Evolutionary conservation across 2,797 vertebrate genomes (phyloP).

Genomic region (Acanthurus tractus): DNA sequence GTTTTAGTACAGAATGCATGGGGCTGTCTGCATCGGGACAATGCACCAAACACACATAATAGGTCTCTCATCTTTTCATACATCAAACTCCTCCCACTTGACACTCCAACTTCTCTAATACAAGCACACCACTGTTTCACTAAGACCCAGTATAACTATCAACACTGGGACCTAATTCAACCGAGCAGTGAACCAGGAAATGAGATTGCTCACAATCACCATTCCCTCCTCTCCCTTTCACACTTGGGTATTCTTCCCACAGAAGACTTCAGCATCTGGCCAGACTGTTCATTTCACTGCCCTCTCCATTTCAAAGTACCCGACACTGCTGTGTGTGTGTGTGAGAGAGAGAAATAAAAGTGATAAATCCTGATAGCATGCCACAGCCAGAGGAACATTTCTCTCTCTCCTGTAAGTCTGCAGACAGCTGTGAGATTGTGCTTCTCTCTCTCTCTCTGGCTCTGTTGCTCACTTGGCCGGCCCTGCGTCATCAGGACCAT

Average conservation of each 20-base stretch:
- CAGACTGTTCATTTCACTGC: conserved; percentile 53
- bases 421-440: conserved; percentile 73
- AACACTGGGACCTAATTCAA: conserved; percentile 34
- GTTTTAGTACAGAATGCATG: not conserved
- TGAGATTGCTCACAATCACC: conserved; percentile 33
- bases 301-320: conserved; percentile 33
- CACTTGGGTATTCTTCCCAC: conserved; percentile 40
- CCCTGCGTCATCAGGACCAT: conserved; percentile 49
- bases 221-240: conserved; percentile 30
- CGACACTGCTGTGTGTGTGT: conserved; percentile 17
- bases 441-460: conserved; percentile 38
- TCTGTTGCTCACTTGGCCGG: conserved; percentile 27
- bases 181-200: conserved; percentile 56
- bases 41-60: not conserved
- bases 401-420: conserved; percentile 55
- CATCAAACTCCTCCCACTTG: not conserved
- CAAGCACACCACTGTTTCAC: conserved; percentile 8
- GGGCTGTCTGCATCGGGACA: not conserved
- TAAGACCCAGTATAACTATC: conserved; percentile 1
- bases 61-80: not conserved
- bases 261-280: conserved; percentile 55
- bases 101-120: conserved; percentile 15
- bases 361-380: conserved; percentile 72
- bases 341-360: conserved; percentile 25
- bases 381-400: conserved; percentile 61